Conservation (phyloP, 2,797 vertebrate species). For the Lutra lutra region DNA sequence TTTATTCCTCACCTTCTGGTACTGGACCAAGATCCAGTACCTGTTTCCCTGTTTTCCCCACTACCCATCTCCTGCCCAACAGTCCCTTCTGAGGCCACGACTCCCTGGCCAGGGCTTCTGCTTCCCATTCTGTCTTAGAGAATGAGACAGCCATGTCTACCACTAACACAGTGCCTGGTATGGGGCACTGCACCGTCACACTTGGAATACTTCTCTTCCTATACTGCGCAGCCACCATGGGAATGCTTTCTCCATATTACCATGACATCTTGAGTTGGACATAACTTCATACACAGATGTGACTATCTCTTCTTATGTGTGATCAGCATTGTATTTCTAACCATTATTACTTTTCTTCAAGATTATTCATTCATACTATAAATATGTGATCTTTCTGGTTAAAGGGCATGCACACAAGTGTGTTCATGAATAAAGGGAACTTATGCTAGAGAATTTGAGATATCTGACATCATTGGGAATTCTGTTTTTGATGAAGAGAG, state of each 20-base stretch:
- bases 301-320: not conserved
- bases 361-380: not conserved
- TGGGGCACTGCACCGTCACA: not conserved
- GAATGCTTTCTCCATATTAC: not conserved
- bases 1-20: not conserved
- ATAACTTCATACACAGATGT: not conserved
- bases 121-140: not conserved
- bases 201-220: not conserved
- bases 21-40: not conserved
- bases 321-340: not conserved
- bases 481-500: constrained; percentile 83
- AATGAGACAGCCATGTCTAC: not conserved
- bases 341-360: constrained; percentile 31
- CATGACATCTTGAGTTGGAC: not conserved
- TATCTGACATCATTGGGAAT: constrained; percentile 80
- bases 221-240: not conserved
- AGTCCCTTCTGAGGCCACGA: not conserved
- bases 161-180: not conserved
- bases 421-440: not conserved
- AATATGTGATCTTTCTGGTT: not conserved
- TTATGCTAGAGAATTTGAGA: constrained; percentile 49
- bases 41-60: not conserved
- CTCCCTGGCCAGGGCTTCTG: not conserved
- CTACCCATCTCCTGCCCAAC: not conserved
- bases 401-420: not conserved